phyloP scores from a whole-genome alignment of 2,888 invertebrate species.

The Petrophora chlorosata region DNA sequence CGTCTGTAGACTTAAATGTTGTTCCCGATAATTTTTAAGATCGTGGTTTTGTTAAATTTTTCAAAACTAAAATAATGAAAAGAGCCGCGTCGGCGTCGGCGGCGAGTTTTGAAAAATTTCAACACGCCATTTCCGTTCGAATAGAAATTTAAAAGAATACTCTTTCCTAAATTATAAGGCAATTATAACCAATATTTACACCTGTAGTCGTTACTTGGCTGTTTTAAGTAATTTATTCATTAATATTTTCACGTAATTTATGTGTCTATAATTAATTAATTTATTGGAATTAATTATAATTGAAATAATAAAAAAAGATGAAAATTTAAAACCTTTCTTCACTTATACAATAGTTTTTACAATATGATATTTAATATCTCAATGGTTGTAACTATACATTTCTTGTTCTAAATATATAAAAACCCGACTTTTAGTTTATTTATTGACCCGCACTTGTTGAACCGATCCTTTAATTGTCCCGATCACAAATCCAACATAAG shows the following conservation, averaged over 20 bases:
- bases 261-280: conserved; percentile 82
- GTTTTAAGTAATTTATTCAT: conserved; percentile 79
- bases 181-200: conserved; percentile 81
- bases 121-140: conserved; percentile 59
- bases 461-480: conserved; percentile 9
- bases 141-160: conserved; percentile 72
- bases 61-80: conserved; percentile 48
- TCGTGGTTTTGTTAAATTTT: conserved; percentile 60
- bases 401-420: conserved; percentile 85
- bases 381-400: conserved; percentile 85
- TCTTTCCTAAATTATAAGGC: conserved; percentile 78
- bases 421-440: conserved; percentile 63
- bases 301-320: conserved; percentile 72
- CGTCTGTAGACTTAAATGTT: conserved; percentile 76
- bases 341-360: conserved; percentile 84
- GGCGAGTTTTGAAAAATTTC: conserved; percentile 59
- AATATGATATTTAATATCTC: conserved; percentile 85
- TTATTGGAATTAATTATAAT: conserved; percentile 81
- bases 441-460: conserved; percentile 11
- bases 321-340: conserved; percentile 81
- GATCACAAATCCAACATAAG: not conserved
- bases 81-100: conserved; percentile 12
- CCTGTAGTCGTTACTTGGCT: conserved; percentile 80
- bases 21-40: conserved; percentile 80
- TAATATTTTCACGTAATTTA: conserved; percentile 82